These are phyloP conservation scores for Noctuana brunneofusca DNA, from an alignment of 2,888 invertebrate genomes.

Conservation along the genomic window DNA sequence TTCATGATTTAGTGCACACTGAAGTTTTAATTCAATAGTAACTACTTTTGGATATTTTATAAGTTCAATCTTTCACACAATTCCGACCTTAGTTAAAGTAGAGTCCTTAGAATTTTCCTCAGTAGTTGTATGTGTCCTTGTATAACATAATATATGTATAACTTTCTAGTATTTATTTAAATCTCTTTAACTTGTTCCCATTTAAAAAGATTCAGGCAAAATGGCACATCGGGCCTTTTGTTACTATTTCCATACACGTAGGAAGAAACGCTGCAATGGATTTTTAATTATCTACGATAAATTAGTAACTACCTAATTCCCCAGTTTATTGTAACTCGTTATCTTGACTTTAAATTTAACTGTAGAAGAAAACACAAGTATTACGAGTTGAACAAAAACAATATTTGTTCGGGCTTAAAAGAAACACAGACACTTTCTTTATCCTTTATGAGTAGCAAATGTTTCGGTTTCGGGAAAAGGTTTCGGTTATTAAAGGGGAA, in stretches of 20 bases:
- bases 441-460: too few species aligned
- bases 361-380: too few species aligned
- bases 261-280: too few species aligned
- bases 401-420: too few species aligned
- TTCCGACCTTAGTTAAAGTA: conserved; percentile 27
- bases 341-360: too few species aligned
- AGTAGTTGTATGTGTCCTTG: conserved; percentile 21
- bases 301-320: not conserved
- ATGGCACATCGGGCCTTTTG: not conserved
- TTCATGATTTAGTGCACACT: not conserved
- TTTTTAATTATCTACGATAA: not conserved
- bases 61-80: conserved; percentile 6
- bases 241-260: not conserved
- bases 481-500: too few species aligned
- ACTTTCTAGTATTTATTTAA: conserved; percentile 2
- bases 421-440: too few species aligned
- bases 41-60: not conserved
- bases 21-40: not conserved
- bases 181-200: conserved; percentile 11
- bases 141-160: conserved; percentile 15
- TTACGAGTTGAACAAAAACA: too few species aligned
- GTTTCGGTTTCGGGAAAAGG: too few species aligned
- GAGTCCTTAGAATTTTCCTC: conserved; percentile 27
- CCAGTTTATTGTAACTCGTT: too few species aligned
- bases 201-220: conserved; percentile 1